Evolutionary conservation across 2,888 invertebrate genomes (phyloP).

Genomic region (Eupithecia tripunctaria): DNA sequence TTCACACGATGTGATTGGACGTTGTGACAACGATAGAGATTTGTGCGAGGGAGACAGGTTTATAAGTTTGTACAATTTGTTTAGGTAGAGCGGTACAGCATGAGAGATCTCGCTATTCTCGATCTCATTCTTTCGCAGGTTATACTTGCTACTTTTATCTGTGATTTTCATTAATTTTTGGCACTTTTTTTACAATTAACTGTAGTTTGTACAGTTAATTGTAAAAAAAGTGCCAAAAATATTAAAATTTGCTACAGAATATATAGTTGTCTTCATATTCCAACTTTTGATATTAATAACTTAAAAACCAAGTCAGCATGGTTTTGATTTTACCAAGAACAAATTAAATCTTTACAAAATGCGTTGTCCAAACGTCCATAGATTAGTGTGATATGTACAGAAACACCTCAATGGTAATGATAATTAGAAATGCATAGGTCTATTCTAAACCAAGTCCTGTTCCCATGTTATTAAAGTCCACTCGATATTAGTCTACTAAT

Average conservation of each 20-base stretch:
- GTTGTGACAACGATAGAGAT: slow-evolving; percentile 61
- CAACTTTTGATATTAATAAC: background rate
- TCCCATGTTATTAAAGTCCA: slow-evolving; percentile 66
- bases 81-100: background rate
- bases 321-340: background rate
- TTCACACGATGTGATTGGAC: slow-evolving; percentile 77
- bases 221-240: background rate
- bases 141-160: background rate
- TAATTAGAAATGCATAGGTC: slow-evolving; percentile 51
- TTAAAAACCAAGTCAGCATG: background rate
- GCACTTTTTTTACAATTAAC: too few species aligned
- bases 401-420: slow-evolving; percentile 61
- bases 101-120: background rate
- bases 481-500: slow-evolving; percentile 49
- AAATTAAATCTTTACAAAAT: background rate
- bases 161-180: background rate
- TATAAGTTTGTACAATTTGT: slow-evolving; percentile 2
- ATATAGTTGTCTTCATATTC: background rate
- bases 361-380: slow-evolving; percentile 67
- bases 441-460: slow-evolving; percentile 45
- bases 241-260: background rate
- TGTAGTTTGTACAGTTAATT: too few species aligned
- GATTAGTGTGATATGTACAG: slow-evolving; percentile 69
- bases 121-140: too few species aligned
- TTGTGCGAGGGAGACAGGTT: slow-evolving; percentile 16